phyloP scores from a whole-genome alignment of 2,797 vertebrate genomes.

The Steatocranus sp. region DNA sequence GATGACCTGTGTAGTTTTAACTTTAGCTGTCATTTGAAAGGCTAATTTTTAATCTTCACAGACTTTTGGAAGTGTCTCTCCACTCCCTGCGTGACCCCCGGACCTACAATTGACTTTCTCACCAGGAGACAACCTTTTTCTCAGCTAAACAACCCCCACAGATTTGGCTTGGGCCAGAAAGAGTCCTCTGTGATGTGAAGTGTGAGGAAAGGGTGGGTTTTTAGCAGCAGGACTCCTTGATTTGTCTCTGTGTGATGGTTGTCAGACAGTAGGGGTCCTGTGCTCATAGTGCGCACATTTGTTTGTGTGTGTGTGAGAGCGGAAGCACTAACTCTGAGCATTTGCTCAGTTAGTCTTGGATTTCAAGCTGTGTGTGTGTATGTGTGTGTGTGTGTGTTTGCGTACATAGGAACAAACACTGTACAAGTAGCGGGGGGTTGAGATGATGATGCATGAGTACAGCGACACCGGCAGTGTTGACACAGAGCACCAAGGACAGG shows the following conservation, averaged over 20 bases:
- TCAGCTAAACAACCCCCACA: conserved; percentile 55
- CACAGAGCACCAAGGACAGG: conserved; percentile 58
- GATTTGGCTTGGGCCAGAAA: conserved; percentile 20
- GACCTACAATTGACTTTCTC: conserved; percentile 61
- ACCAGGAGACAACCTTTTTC: conserved; percentile 57
- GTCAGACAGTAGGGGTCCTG: conserved; percentile 52
- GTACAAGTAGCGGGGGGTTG: conserved; percentile 15
- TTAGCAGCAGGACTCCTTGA: conserved; percentile 46
- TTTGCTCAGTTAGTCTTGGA: conserved; percentile 16
- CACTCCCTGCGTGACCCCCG: conserved; percentile 56
- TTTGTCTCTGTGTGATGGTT: conserved; percentile 44
- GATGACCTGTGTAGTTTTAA: conserved; percentile 38
- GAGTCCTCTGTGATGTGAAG: conserved; percentile 37
- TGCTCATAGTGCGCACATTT: neutral
- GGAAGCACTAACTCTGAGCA: neutral
- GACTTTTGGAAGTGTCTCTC: conserved; percentile 32
- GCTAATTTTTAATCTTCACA: conserved; percentile 58
- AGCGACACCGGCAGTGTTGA: conserved; percentile 60
- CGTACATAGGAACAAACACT: conserved; percentile 24
- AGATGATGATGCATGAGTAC: conserved; percentile 43
- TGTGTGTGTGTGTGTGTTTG: neutral
- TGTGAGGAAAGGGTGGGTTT: conserved; percentile 55
- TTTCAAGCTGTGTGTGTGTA: neutral
- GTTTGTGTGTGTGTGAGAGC: conserved; percentile 15
- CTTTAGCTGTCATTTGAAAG: conserved; percentile 59